Percentiles rank a stretch among this genome's conserved stretches.
Conservation (phyloP, 2,797 vertebrate species). For the Myotis pilosus region DNA sequence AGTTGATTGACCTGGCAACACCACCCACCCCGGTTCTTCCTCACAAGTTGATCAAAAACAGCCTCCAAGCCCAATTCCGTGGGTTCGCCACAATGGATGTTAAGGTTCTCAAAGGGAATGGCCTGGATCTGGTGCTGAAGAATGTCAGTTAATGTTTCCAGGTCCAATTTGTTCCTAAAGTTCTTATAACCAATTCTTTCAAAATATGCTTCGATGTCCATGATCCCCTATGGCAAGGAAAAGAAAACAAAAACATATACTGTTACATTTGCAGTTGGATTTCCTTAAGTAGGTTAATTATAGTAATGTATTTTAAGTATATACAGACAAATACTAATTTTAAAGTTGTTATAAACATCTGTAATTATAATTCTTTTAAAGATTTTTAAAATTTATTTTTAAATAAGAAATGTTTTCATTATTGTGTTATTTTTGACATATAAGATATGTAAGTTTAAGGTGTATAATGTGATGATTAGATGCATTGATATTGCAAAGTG, state of each 20-base stretch:
- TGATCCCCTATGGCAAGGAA: constrained; percentile 75
- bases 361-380: not conserved
- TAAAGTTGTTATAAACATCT: not conserved
- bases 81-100: constrained; percentile 88
- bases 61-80: constrained; percentile 83
- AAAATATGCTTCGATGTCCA: constrained; percentile 91
- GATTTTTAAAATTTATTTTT: too few species aligned
- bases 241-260: not conserved
- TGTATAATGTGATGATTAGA: too few species aligned
- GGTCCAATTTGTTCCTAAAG: constrained; percentile 79
- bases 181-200: constrained; percentile 88
- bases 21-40: constrained; percentile 87
- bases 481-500: too few species aligned
- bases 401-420: too few species aligned
- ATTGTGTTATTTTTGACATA: too few species aligned
- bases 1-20: constrained; percentile 90
- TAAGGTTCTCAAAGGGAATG: constrained; percentile 91
- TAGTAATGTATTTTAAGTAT: not conserved
- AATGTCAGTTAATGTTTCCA: constrained; percentile 85
- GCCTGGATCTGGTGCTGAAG: constrained; percentile 86
- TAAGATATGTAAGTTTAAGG: not conserved
- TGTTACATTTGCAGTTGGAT: not conserved
- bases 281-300: not conserved
- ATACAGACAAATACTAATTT: not conserved
- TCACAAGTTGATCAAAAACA: constrained; percentile 88